These are phyloP conservation scores for Silurus lanzhouensis DNA, from an alignment of 2,797 vertebrate genomes.

Conservation along the genomic window DNA sequence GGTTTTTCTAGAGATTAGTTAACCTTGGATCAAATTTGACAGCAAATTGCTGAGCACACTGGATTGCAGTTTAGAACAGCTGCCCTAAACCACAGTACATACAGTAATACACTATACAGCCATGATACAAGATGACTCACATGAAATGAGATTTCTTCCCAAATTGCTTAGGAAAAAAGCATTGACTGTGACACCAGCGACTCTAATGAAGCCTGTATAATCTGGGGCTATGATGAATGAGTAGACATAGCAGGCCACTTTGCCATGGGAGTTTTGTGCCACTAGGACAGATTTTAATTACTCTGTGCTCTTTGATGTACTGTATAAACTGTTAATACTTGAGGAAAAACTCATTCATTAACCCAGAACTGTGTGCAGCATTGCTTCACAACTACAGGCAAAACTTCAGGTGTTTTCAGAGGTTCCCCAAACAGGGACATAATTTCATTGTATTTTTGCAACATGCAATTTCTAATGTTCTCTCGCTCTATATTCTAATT, in stretches of 20 bases:
- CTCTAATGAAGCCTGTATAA: constrained; percentile 34
- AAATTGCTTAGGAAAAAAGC: not conserved
- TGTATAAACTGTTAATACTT: constrained; percentile 23
- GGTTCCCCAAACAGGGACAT: not conserved
- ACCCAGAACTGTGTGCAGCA: not conserved
- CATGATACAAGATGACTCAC: not conserved
- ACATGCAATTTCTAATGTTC: not conserved
- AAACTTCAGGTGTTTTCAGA: constrained; percentile 4
- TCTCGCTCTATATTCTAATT: not conserved
- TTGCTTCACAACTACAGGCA: not conserved
- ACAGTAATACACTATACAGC: not conserved
- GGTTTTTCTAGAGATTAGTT: not conserved
- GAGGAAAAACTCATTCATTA: constrained; percentile 28
- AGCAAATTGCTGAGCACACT: not conserved
- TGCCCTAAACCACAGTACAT: not conserved
- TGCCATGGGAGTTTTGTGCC: constrained; percentile 22
- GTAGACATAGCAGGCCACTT: constrained; percentile 25
- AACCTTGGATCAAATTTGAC: not conserved
- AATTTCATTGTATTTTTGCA: not conserved
- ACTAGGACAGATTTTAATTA: constrained; percentile 41
- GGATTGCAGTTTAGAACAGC: not conserved
- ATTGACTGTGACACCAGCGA: not conserved
- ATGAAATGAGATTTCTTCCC: constrained; percentile 17
- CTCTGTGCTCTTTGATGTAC: constrained; percentile 40
- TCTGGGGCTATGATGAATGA: constrained; percentile 44